Percentiles rank a stretch among this genome's conserved stretches.
These are phyloP conservation scores for Syrrhaptes paradoxus DNA, from an alignment of 2,113 vertebrate genomes.

Conservation along the genomic window DNA sequence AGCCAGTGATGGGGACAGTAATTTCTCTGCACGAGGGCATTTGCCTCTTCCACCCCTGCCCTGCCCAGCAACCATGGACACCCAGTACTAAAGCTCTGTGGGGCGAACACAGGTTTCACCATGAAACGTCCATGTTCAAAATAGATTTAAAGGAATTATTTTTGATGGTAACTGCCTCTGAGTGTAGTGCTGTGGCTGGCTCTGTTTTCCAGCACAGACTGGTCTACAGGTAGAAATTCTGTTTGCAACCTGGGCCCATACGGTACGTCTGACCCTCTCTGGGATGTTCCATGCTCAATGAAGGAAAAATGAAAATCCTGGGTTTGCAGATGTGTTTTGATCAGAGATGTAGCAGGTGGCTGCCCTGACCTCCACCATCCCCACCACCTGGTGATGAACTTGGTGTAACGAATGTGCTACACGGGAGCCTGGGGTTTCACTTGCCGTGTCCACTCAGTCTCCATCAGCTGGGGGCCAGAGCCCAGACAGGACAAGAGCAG, in stretches of 20 bases:
- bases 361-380: fast-evolving
- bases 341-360: neutral
- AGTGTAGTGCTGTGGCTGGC: too few relatives aligned
- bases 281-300: neutral
- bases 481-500: fast-evolving
- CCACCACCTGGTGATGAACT: fast-evolving
- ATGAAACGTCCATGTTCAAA: fast-evolving
- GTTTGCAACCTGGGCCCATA: fast-evolving
- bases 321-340: neutral
- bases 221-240: too few relatives aligned
- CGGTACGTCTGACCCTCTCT: fast-evolving
- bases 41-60: neutral
- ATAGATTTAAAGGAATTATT: too few relatives aligned
- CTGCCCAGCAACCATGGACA: neutral
- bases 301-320: neutral
- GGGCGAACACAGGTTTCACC: neutral
- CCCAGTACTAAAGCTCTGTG: fast-evolving
- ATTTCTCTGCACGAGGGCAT: neutral
- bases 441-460: fast-evolving
- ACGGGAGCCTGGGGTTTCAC: fast-evolving
- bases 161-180: too few relatives aligned
- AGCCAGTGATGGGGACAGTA: neutral
- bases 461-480: neutral
- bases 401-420: fast-evolving
- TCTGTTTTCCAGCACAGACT: neutral